Conservation (phyloP, 2,113 vertebrate species). For the Malurus cyaneus region DNA sequence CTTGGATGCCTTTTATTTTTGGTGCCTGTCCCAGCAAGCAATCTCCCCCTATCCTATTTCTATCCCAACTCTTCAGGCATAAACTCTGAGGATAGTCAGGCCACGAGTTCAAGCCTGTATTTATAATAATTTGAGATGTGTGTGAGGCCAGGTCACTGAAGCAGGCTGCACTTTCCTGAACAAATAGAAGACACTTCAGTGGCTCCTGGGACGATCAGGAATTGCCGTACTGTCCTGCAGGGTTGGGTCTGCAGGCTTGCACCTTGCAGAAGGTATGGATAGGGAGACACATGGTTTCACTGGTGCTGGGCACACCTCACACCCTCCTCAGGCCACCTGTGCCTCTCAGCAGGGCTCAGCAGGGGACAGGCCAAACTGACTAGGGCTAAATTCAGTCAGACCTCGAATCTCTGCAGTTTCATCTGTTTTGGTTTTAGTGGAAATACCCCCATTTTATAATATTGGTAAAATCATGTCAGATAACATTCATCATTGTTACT, state of each 20-base stretch:
- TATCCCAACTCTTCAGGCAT: neutral
- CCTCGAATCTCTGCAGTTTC: neutral
- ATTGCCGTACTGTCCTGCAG: rapidly evolving
- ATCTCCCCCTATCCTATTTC: conserved; percentile 39
- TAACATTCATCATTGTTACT: neutral
- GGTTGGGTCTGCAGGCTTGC: neutral
- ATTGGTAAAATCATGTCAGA: neutral
- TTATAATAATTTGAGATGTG: neutral
- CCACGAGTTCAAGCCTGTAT: neutral
- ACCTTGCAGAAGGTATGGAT: neutral
- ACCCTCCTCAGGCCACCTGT: neutral
- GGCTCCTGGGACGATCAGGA: rapidly evolving
- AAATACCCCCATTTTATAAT: neutral
- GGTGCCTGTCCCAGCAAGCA: conserved; percentile 30
- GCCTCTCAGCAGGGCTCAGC: neutral
- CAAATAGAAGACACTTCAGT: neutral
- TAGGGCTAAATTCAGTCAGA: neutral
- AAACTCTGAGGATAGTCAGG: neutral
- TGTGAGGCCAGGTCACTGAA: neutral
- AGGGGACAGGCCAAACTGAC: neutral
- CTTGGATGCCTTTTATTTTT: conserved; percentile 38
- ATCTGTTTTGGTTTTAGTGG: neutral
- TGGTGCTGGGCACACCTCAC: neutral
- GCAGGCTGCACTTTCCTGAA: neutral
- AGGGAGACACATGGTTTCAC: rapidly evolving